Base-by-base conservation (phyloP, 2,888 invertebrate genomes). In the Meta bourneti region DNA sequence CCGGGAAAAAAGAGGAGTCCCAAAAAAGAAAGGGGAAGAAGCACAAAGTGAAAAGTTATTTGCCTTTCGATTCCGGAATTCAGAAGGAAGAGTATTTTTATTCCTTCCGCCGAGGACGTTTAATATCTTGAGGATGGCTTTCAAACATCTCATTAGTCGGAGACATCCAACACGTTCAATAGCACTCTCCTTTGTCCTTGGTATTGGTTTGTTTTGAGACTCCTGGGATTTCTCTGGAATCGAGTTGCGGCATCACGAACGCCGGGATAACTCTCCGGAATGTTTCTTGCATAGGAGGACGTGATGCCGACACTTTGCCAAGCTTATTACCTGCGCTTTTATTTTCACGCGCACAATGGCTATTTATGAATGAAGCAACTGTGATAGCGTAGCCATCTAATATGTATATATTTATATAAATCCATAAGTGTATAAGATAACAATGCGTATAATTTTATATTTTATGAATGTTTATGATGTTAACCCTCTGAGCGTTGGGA, bases 1-100 rank as follows among this genome's bases (percentile, higher is more conserved):
- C 16, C 48, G 52, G 20, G 74, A 81, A 34, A 34, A 80, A 89
- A 75, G 75, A 89, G 75, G 77, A 83, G 51, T 69, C 82, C 75
- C 69, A 81, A 72, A 61, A 89, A 89, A 20, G 89, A 89, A 82
- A 82, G 82, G 82, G 77, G 51, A 89, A 71, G 77, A 34, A 4
- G 89, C 82, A 89, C 81, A 89, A 82, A 89, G 89, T 89, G 89
- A 89, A 89, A 89, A 70, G 89, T 89, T 89, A 82, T 89, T 89
- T 89, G 89, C 82, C 82, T 82, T 89, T 89, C 89, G 82, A 72
- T 89, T 77, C 77, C 70, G 82, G 89, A 89, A 89, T 82, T 89
- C 77, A 49, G 82, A 89, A 81, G 82, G 82, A 77, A 20, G 69
- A 20, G 34, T 16, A 69, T 16, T 20, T 54, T 77, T 49, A 49